Base-by-base conservation (phyloP, 2,888 invertebrate genomes). In the Venusia cambrica region DNA sequence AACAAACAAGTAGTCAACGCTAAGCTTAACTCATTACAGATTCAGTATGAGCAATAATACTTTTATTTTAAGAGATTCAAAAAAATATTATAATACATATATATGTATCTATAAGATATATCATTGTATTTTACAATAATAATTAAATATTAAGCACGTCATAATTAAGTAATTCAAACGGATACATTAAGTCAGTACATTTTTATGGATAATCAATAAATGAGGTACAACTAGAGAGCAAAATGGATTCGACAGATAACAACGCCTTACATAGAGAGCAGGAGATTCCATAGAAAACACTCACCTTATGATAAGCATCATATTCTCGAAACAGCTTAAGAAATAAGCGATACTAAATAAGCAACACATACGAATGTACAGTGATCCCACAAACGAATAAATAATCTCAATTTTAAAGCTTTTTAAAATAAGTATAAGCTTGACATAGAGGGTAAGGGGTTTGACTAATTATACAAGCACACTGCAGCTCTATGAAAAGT, bases 361-460 rank as follows among this genome's bases (percentile, higher is more conserved):
- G 57, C 57, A 55, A 65, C 47, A 56, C 38, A 53, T 55, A 60
- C 50, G 61, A 57, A 62, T 62, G 57, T 48, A 63, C 48, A 62
- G 61, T 62, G 59, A 68, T 69, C 62, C 70, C 68, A 73, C 73
- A 62, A 73, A 71, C 62, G 64, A 72, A 80, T 78, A 83, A 79
- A 77, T 85, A 87, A 87, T 87, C 85, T 87, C 85, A 83, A 80
- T 70, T 73, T 85, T 79, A 85, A 85, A 80, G 79, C 79, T 79
- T 76, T 47, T 68, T 57, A 70, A n/a, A 78, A 79, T 76, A 79
- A 71, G 62, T 40, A 70, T 68, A 74, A 70, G 67, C 68, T 70
- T 72, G 63, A 63, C 61, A 65, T 60, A 54, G 29, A 29, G 24
- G 28, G 31, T 37, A 57, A 72, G 73, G 70, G 73, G n/a, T n/a